phyloP scores from a whole-genome alignment of 2,888 invertebrate genomes.

The Blastobasis lacticolella region DNA sequence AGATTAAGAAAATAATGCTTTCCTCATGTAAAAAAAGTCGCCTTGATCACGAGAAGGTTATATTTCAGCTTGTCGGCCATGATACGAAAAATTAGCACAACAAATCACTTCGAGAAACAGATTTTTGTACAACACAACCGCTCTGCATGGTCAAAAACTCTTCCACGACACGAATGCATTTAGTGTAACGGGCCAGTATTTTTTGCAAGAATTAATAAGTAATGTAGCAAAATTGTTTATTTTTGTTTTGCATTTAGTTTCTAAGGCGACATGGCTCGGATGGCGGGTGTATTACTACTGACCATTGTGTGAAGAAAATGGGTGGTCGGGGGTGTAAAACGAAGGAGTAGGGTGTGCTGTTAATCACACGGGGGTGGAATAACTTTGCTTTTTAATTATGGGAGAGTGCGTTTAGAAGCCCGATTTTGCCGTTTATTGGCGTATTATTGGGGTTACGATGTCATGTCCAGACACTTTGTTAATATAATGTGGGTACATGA shows the following conservation, averaged over 20 bases:
- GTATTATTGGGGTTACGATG: slow-evolving; percentile 37
- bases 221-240: slow-evolving; percentile 44
- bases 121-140: neutral
- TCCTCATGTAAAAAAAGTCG: slow-evolving; percentile 24
- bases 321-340: slow-evolving; percentile 28
- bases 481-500: neutral
- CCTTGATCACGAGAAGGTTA: slow-evolving; percentile 38
- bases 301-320: slow-evolving; percentile 62
- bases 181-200: slow-evolving; percentile 3
- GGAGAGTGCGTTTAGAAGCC: slow-evolving; percentile 53
- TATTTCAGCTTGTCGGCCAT: slow-evolving; percentile 36
- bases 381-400: slow-evolving; percentile 70
- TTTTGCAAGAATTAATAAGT: slow-evolving; percentile 12
- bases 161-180: too few relatives aligned
- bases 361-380: slow-evolving; percentile 65
- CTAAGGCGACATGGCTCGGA: slow-evolving; percentile 61
- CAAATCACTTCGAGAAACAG: slow-evolving; percentile 14
- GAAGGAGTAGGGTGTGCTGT: slow-evolving; percentile 34
- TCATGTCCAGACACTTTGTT: slow-evolving; percentile 11
- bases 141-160: too few relatives aligned
- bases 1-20: slow-evolving; percentile 29
- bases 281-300: slow-evolving; percentile 60
- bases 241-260: slow-evolving; percentile 66
- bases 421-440: slow-evolving; percentile 38
- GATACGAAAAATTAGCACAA: slow-evolving; percentile 30